phyloP scores from a whole-genome alignment of 2,113 vertebrate genomes.

The Rattus rattus region DNA sequence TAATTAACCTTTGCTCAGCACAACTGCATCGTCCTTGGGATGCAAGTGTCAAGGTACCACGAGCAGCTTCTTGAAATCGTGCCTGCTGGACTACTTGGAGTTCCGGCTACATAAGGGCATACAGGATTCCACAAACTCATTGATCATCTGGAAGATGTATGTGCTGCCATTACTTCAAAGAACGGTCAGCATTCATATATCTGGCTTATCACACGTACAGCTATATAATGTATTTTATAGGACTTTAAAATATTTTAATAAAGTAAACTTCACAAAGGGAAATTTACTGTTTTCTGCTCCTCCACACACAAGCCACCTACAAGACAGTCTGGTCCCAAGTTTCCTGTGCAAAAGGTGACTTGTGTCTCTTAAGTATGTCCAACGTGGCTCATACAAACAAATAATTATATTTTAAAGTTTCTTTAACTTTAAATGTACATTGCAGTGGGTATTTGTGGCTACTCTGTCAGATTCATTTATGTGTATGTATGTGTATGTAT shows the following conservation, averaged over 20 bases:
- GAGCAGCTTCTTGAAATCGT: background rate
- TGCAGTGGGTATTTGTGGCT: background rate
- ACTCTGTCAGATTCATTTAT: background rate
- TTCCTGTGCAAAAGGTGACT: background rate
- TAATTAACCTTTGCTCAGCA: slow-evolving; percentile 38
- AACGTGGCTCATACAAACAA: background rate
- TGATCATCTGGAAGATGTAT: background rate
- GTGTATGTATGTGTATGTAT: background rate
- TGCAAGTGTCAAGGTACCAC: background rate
- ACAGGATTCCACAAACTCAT: background rate
- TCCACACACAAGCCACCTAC: too few relatives aligned
- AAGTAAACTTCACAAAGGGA: background rate
- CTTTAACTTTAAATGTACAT: background rate
- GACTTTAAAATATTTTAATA: background rate
- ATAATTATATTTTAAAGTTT: background rate
- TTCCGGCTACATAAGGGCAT: background rate
- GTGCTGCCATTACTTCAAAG: background rate
- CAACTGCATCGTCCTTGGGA: background rate
- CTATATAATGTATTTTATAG: background rate
- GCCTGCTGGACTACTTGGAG: background rate
- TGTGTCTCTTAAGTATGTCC: background rate
- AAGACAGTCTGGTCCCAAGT: background rate
- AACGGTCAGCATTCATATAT: background rate
- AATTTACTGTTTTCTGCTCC: background rate
- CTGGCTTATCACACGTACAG: background rate